Evolutionary conservation across 2,888 invertebrate genomes (phyloP), one percentile per base, ranked within the genome.

Genomic region (Theretra japonica): DNA sequence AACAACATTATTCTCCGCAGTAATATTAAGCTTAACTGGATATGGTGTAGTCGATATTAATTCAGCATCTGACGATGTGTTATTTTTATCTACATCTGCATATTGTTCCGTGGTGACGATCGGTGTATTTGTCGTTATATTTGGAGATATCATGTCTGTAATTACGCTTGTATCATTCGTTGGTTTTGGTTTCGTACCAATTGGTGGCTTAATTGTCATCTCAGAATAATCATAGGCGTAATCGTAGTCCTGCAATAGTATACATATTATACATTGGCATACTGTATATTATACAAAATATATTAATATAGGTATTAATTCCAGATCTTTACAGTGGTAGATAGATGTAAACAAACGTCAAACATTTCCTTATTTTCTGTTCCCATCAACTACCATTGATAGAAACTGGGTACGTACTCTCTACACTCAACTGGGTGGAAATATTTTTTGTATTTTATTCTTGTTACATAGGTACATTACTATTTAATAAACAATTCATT

Each of bases 191-290:
- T 93, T 92, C 60, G 91, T 91, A 75, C 91, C 90, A 81, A 89
- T 90, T 76, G 88, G 88, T 33, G 96, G 96, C 89, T 96, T 97
- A 82, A 96, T 92, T 25, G 97, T 97, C 88, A 96, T 95, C 82
- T 97, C 96, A 5, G 96, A 94, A 81, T 96, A 96, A 85, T 97
- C 97, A 84, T 97, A 97, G 70, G 95, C 95, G 83, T 97, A 97
- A 88, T 97, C 96, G 78, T 96, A 96, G 83, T 96, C 96, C 96
- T 96, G 91, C 48, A 95, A 95, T 59, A n/a, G 70, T 6, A 53
- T 41, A 41, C 41, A 41, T 41, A 41, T 3, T 41, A 41, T 11
- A 41, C 41, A 41, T 41, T 41, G 11, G 15, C 15, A 41, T 41
- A 41, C 11, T n/a, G n/a, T n/a, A n/a, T n/a, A n/a, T 33, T 33